Percentiles rank a stretch among this genome's conserved stretches.
These are phyloP conservation scores for Oriolus oriolus DNA, from an alignment of 2,113 vertebrate genomes.

Conservation along the genomic window DNA sequence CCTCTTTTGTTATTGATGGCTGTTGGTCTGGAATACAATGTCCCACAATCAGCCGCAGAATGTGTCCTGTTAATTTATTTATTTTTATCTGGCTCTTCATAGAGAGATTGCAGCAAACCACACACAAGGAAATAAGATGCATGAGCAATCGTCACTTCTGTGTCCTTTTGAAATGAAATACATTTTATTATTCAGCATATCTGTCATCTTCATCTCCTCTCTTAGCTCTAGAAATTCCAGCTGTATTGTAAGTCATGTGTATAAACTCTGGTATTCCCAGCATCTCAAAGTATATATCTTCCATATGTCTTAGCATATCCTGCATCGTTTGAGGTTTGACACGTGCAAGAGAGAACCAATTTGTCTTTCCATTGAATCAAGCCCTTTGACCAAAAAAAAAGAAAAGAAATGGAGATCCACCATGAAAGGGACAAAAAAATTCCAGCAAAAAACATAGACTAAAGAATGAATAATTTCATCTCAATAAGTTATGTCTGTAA, in stretches of 20 bases:
- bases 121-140: background rate
- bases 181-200: background rate
- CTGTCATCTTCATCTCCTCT: background rate
- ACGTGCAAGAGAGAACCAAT: background rate
- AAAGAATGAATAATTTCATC: background rate
- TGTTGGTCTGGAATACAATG: background rate
- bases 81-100: background rate
- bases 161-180: conserved; percentile 14
- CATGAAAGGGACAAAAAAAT: background rate
- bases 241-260: background rate
- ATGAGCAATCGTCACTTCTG: background rate
- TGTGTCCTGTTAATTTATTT: background rate
- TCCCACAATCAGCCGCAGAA: background rate
- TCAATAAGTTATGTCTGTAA: background rate
- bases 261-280: background rate
- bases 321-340: background rate
- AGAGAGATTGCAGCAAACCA: background rate
- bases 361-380: background rate
- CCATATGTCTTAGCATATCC: background rate
- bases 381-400: background rate
- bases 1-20: background rate
- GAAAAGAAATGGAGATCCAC: background rate
- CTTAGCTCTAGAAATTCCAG: background rate
- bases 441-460: background rate
- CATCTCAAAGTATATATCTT: background rate